Conservation (phyloP, 2,888 invertebrate genomes). For the Trichopria drosophilae region DNA sequence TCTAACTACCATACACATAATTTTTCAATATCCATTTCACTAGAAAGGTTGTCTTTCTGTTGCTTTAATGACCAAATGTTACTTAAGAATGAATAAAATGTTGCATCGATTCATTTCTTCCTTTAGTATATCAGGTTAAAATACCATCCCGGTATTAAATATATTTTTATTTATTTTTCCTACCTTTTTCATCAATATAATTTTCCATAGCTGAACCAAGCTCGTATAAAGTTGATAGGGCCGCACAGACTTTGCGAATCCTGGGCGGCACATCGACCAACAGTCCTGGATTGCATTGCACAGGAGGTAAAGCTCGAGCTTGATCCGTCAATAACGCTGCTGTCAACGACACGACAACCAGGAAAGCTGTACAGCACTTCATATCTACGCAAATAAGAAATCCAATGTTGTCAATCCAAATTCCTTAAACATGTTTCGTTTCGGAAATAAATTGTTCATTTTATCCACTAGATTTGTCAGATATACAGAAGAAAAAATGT, state of each 20-base stretch:
- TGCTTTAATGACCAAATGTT: too few species aligned
- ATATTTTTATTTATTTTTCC: background rate
- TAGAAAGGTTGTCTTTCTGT: too few species aligned
- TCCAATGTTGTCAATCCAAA: too few species aligned
- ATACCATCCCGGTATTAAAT: slow-evolving; percentile 1
- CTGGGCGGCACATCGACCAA: slow-evolving; percentile 67
- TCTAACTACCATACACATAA: too few species aligned
- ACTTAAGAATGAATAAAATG: too few species aligned
- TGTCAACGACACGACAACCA: slow-evolving; percentile 38
- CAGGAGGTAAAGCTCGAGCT: slow-evolving; percentile 58
- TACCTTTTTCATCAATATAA: slow-evolving; percentile 63
- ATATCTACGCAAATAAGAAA: slow-evolving; percentile 37
- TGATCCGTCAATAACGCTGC: slow-evolving; percentile 48
- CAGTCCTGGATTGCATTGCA: slow-evolving; percentile 65
- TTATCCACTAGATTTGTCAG: too few species aligned
- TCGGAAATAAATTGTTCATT: too few species aligned
- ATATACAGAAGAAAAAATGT: too few species aligned
- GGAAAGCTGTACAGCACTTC: slow-evolving; percentile 36
- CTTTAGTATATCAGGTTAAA: too few species aligned
- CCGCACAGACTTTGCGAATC: slow-evolving; percentile 67
- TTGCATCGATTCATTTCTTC: too few species aligned
- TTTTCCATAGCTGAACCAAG: slow-evolving; percentile 66
- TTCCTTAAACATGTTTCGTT: too few species aligned
- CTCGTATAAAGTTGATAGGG: slow-evolving; percentile 69
- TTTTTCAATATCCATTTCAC: too few species aligned